Evolutionary conservation across 2,888 invertebrate species (phyloP).

Genomic region (Eledona agricola): DNA sequence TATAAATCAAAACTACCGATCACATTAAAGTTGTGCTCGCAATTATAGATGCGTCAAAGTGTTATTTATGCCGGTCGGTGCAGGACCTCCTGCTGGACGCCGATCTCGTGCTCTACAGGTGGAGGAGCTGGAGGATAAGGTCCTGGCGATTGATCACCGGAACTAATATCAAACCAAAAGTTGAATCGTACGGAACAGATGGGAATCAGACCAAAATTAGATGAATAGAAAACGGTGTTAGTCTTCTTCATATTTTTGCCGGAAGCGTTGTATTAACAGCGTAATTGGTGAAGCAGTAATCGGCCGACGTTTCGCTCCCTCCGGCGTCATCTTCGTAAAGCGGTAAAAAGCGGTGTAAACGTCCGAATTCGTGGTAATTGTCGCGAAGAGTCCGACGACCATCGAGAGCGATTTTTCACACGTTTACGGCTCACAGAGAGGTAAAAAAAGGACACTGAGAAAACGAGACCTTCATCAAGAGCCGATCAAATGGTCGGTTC

Average conservation of each 20-base stretch:
- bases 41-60: constrained; percentile 62
- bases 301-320: too few species aligned
- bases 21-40: constrained; percentile 58
- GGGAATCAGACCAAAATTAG: too few species aligned
- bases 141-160: constrained; percentile 28
- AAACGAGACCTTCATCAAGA: constrained; percentile 43
- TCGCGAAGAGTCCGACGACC: neutral
- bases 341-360: too few species aligned
- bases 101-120: constrained; percentile 46
- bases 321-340: too few species aligned
- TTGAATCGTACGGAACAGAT: too few species aligned
- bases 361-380: constrained; percentile 1
- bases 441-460: constrained; percentile 31
- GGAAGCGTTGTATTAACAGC: too few species aligned
- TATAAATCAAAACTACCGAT: constrained; percentile 62
- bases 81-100: constrained; percentile 44
- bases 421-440: constrained; percentile 12
- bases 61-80: constrained; percentile 59
- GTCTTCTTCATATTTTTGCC: too few species aligned
- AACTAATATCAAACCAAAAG: constrained; percentile 34
- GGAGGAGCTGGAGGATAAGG: constrained; percentile 27
- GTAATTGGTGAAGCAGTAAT: too few species aligned
- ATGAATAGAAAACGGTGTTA: too few species aligned
- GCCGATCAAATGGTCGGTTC: constrained; percentile 46
- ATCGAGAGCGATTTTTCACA: constrained; percentile 18